A percentile compares a stretch with the other conserved stretches of the same genome.
phyloP scores from a whole-genome alignment of 2,888 invertebrate genomes.

The Dynastes grantii region DNA sequence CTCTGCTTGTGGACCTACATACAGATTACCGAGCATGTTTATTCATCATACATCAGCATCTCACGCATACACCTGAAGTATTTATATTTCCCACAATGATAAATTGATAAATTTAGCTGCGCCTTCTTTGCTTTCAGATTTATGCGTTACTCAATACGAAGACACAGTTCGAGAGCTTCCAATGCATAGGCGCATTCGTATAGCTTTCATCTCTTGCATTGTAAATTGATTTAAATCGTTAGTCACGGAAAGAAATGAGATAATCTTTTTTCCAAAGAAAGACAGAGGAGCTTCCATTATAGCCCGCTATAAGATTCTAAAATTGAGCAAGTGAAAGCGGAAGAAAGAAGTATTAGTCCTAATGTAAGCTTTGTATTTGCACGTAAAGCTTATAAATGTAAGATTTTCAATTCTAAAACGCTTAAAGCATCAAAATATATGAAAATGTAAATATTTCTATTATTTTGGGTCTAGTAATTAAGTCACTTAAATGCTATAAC shows the following conservation, averaged over 20 bases:
- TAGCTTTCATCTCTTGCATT: conserved; percentile 9
- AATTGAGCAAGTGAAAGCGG: not conserved
- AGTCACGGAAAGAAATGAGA: conserved; percentile 22
- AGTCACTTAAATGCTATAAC: no score
- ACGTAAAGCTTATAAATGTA: no score
- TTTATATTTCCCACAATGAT: conserved; percentile 31
- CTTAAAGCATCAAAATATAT: no score
- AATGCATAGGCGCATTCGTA: not conserved
- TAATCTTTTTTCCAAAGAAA: not conserved
- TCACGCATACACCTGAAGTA: not conserved
- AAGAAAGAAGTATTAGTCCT: no score
- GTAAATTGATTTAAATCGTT: conserved; percentile 27
- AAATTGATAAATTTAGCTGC: conserved; percentile 21
- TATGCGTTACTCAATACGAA: conserved; percentile 18
- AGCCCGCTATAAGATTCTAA: not conserved
- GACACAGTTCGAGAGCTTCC: not conserved
- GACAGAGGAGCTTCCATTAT: not conserved
- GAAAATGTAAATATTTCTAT: no score
- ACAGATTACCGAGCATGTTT: conserved; percentile 21
- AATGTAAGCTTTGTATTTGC: no score
- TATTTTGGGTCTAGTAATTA: no score
- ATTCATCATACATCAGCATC: not conserved
- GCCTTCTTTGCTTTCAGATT: conserved; percentile 19
- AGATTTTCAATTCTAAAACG: no score
- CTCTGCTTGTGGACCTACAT: not conserved